Base-by-base conservation (phyloP, 2,113 vertebrate genomes). In the Oriolus oriolus region DNA sequence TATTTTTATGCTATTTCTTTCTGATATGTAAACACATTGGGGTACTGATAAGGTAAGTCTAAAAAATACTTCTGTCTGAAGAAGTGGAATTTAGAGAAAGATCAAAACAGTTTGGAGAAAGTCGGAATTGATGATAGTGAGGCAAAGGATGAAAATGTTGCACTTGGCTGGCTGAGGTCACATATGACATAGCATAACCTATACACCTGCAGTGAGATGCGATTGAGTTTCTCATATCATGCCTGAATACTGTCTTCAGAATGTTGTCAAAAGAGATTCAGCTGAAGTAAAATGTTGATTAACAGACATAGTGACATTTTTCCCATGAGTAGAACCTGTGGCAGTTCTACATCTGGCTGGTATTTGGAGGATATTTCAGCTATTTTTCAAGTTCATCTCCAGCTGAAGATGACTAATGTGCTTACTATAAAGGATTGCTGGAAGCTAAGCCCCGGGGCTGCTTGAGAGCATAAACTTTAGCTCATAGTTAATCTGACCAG, bases 311-410 rank as follows among this genome's bases (percentile, higher is more conserved):
- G 60, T 91, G 90, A 78, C 86, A 87, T 92, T 94, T 82, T 96
- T 69, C 59, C 70, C 42, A 27, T 86, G 93, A 90, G 71, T 86
- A 39, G 39, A 41, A 95, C 89, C 61, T 60, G 61, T 93, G 64
- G 76, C 68, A 54, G 64, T 95, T 96, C 63, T 87, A 33, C 60
- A 60, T 91, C 64, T 82, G 57, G 49, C 15, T 96, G 57, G 53
- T 81, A 75, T 91, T 84, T 81, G 64, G 73, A 59, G 90, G 42
- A 81, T 91, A 94, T 93, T 90, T 94, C 0, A 4, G 35, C 65
- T 84, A 64, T 84, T 95, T 96, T 96, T 93, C 78, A 92, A 88
- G 42, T 82, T 89, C 53, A 53, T 84, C 75, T 81, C 56, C 80
- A 61, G 52, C 3, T 83, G 90, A 89, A 84, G 64, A 91, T 94